Base-by-base conservation (phyloP, 2,797 vertebrate species). In the Pyrocephalus nanus region DNA sequence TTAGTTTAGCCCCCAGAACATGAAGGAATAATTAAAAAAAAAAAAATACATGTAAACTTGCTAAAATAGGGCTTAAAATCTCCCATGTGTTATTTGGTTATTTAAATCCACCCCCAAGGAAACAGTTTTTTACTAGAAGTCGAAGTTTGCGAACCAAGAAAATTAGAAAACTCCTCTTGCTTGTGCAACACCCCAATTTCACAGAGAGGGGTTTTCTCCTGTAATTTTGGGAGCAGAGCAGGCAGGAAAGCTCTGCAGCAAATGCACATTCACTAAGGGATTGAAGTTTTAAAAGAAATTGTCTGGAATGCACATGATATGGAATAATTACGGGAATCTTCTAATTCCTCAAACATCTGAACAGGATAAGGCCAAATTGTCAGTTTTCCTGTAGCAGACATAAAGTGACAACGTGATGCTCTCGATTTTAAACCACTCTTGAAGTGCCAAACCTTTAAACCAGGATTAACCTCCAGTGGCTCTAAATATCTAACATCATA, bases 191-290 rank as follows among this genome's bases (percentile, higher is more conserved):
- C 40, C n/a, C 15, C 22, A 2, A 32, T 69, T 43, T 53, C 88
- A 14, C 53, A 23, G 83, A 60, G 45, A 58, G 82, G 34, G 62
- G 67, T 8, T 29, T 73, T 38, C 74, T 45, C 76, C 66, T 45
- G 45, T 12, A n/a, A 7, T 15, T 88, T 57, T 36, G 70, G 26
- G 60, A 65, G 13, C 66, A 53, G 81, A 61, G 40, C 5, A 43
- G 65, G 60, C 62, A 86, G 88, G 72, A 76, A 72, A 82, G 87
- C 79, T 93, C 93, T 83, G 75, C 86, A 76, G 77, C 77, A 61
- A 93, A 82, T 2, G 8, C 53, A 79, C 64, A 43, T 71, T 82
- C 86, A 50, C 40, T 22, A 40, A 43, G 54, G 26, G 61, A 54
- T 2, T 30, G n/a, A 11, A 32, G 64, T 61, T 75, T 69, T 36